Evolutionary conservation across 2,888 invertebrate genomes (phyloP).

Genomic region (Agonopterix subpropinquella): DNA sequence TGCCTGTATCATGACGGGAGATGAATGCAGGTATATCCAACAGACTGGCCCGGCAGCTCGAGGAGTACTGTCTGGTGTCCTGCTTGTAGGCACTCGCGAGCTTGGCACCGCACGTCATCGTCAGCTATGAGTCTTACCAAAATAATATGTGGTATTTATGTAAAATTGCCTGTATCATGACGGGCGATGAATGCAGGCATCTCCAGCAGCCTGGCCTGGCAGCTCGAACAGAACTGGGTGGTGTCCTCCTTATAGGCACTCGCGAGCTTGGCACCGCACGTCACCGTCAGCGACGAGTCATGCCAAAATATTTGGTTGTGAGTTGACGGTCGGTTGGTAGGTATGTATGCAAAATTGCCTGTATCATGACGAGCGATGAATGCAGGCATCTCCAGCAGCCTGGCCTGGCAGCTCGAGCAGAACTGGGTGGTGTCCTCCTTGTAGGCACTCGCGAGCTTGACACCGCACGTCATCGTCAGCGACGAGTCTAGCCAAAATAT

Average conservation of each 20-base stretch:
- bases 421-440: constrained; percentile 5
- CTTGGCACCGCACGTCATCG: no score
- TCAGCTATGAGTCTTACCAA: no score
- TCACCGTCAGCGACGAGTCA: no score
- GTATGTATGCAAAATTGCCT: background rate
- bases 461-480: no score
- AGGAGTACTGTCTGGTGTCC: constrained; percentile 5
- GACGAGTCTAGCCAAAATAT: no score
- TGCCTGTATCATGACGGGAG: background rate
- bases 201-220: constrained; percentile 10
- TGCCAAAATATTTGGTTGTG: no score
- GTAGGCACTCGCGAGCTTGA: no score
- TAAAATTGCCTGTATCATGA: background rate
- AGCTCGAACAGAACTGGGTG: constrained; percentile 8
- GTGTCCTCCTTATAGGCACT: background rate
- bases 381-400: constrained; percentile 8
- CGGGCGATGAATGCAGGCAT: constrained; percentile 1
- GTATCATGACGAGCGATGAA: no score
- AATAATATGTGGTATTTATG: no score
- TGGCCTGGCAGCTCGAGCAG: constrained; percentile 9
- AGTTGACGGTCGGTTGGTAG: no score
- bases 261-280: no score
- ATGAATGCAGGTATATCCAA: constrained; percentile 6
- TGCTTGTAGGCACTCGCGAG: no score
- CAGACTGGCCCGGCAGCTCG: constrained; percentile 11